A percentile compares a stretch with the other conserved stretches of the same genome.
Evolutionary conservation across 1,140 invertebrate genomes (phyloP).

Genomic region (Daktulosphaira vitifoliae): DNA sequence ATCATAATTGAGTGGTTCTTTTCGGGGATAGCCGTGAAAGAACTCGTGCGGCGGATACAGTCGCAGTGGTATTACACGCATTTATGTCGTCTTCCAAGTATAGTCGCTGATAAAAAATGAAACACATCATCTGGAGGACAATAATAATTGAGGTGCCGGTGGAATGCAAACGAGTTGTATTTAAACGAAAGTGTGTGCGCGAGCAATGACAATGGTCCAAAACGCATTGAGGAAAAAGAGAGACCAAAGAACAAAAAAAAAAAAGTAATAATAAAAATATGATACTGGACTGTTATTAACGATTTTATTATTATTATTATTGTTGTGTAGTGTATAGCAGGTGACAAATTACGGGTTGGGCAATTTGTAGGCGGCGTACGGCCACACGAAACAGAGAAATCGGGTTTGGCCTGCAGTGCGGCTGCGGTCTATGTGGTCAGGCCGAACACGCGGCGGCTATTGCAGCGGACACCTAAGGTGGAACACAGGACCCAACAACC

Average conservation of each 20-base stretch:
- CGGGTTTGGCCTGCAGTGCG: conserved; percentile 15
- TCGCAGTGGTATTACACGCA: too few species aligned
- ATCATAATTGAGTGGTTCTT: too few species aligned
- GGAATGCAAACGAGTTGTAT: conserved; percentile 6
- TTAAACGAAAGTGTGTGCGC: conserved; percentile 5
- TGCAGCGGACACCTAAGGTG: too few species aligned
- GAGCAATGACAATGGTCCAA: conserved; percentile 17
- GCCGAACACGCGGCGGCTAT: background rate
- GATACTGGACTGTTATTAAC: conserved; percentile 26
- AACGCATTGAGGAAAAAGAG: too few species aligned
- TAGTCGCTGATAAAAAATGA: too few species aligned
- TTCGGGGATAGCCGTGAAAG: too few species aligned
- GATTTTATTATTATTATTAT: conserved; percentile 30
- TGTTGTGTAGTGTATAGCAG: background rate
- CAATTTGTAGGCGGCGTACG: conserved; percentile 24
- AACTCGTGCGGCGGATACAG: too few species aligned
- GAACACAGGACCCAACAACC: too few species aligned
- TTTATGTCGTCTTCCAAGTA: too few species aligned
- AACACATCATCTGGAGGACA: too few species aligned
- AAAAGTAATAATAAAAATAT: background rate
- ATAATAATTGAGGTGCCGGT: background rate
- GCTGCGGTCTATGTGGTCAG: conserved; percentile 13
- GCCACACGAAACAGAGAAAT: conserved; percentile 11
- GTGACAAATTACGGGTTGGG: conserved; percentile 30
- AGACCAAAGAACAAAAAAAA: too few species aligned